These are phyloP conservation scores for Camponotus vicinus DNA, from an alignment of 1,140 invertebrate species.

Conservation along the genomic window DNA sequence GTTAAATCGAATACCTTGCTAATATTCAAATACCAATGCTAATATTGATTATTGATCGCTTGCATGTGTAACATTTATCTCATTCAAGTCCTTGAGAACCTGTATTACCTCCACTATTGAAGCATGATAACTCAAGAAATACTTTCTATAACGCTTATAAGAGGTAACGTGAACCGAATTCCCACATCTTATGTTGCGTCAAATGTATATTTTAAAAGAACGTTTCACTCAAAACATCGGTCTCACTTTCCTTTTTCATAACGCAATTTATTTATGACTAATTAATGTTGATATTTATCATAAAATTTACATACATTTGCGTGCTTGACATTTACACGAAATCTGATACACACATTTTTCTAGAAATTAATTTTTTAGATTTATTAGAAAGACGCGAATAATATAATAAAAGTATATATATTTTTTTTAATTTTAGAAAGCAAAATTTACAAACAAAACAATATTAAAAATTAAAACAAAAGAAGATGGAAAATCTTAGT, in stretches of 20 bases:
- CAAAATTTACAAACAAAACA: background rate
- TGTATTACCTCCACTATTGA: conserved; percentile 36
- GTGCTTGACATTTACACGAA: background rate
- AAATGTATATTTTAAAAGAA: conserved; percentile 23
- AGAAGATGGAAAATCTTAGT: no score
- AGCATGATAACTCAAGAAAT: conserved; percentile 12
- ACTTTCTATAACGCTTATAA: conserved; percentile 34
- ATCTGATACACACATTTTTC: background rate
- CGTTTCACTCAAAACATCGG: background rate
- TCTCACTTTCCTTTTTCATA: conserved; percentile 1
- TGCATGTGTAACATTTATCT: background rate
- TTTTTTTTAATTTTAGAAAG: background rate
- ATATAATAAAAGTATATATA: background rate
- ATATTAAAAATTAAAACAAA: no score
- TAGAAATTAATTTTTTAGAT: background rate
- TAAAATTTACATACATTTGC: background rate
- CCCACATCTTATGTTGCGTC: conserved; percentile 8
- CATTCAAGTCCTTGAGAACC: conserved; percentile 29
- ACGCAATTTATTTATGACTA: background rate
- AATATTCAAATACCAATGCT: background rate
- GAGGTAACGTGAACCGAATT: conserved; percentile 40
- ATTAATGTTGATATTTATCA: background rate
- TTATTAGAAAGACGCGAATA: background rate
- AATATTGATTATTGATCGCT: background rate
- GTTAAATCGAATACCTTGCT: no score